Base-by-base conservation (phyloP, 1,140 invertebrate genomes). In the Laupala kohalensis region DNA sequence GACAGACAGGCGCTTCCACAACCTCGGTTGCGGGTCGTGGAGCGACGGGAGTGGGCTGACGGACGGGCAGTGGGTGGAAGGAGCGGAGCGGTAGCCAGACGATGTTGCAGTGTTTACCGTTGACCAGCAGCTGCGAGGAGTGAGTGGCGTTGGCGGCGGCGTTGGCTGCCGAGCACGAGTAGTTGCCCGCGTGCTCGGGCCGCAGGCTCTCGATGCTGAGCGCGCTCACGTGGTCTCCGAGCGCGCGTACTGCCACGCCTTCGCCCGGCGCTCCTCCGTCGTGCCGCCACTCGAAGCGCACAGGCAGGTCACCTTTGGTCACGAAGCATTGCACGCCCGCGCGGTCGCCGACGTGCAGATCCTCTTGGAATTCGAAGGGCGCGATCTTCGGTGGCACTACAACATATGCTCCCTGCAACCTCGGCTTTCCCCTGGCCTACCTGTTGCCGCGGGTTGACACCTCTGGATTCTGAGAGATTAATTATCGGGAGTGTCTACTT, bases 301-400 rank as follows among this genome's bases (percentile, higher is more conserved):
- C 83, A 0, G 91, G 91, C 72, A 86, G 82, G 77, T 92, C 91
- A 5, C 91, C 91, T 77, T 91, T 90, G 71, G 87, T 85, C 63
- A 91, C 86, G 72, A 86, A 86, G 78, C 90, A 92, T 71, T 84
- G 83, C 76, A 84, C 81, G 62, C 83, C 85, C 27, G 85, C 84
- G 70, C 86, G 84, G 75, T 90, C 88, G 30, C 88, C 88, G 71
- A 85, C 85, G 78, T 89, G 89, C 24, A 89, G 82, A 67, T 74
- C 71, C 68, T 25, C 28, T 62, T 30, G 86, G 84, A 91, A 91
- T 67, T 84, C 81, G 79, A 92, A 91, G 69, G 88, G 89, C 81
- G 87, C 85, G 74, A 92, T 88, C 82, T 88, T 86, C 26, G 90
- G 90, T 71, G 88, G 80, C 77, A 89, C 88, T 89, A 80, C 72